Base-by-base conservation (phyloP, 2,888 invertebrate species). In the Cynaeus angustus region DNA sequence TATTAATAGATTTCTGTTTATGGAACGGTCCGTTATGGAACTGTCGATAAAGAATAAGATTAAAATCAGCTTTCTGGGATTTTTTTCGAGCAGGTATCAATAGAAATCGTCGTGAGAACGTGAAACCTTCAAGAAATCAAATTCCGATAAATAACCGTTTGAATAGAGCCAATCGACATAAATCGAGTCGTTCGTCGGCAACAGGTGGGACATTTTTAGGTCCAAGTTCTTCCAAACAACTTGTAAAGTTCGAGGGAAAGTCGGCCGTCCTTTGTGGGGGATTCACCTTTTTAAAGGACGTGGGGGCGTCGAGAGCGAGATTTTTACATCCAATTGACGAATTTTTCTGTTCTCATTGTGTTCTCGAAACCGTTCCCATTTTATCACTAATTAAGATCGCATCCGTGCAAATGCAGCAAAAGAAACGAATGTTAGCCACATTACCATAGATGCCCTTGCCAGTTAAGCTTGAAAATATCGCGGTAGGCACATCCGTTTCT, bases 141-240 rank as follows among this genome's bases (percentile, higher is more conserved):
- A 78, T 75, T 73, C 76, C 75, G 70, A 78, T 78, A 78, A 78
- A 78, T 78, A 76, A 74, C 73, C 37, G 53, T 58, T 68, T 73
- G 75, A 77, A 78, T 75, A 74, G 78, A 75, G 71, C 70, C 76
- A 64, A 77, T 76, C 77, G 77, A 75, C 74, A 77, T 77, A 77
- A 77, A 75, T 77, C 71, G 71, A 66, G 53, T 45, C 62, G 65
- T 69, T 4, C 4, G 21, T 71, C 73, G 74, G 73, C 78, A 78
- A 78, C 78, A 78, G 78, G 78, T 78, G 78, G 76, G 76, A 72
- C 70, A 75, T 73, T 73, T 72, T 76, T 76, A 73, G 76, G 74
- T 75, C 73, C 72, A 71, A 71, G 71, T 70, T 70, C 71, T 59
- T 67, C 66, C 69, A 70, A 69, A 71, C 70, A 72, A 72, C 73